These are phyloP conservation scores for Nicator chloris DNA, from an alignment of 2,113 vertebrate genomes.

Conservation along the genomic window DNA sequence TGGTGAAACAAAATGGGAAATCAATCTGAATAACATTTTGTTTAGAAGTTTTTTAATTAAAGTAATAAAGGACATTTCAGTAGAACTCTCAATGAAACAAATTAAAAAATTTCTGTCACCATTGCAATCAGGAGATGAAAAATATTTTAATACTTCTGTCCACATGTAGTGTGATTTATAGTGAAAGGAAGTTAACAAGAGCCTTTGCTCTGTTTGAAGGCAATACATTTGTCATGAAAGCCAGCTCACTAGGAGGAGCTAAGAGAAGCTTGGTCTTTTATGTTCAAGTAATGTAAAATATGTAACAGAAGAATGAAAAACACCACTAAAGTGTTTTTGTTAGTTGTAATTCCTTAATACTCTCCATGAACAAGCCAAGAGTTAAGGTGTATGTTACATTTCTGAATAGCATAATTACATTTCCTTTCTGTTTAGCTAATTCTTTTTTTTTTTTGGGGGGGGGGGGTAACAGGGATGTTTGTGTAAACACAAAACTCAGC, in stretches of 20 bases:
- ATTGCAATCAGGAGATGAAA: background rate
- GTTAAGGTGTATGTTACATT: background rate
- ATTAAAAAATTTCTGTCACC: background rate
- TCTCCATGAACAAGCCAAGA: background rate
- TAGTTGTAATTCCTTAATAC: background rate
- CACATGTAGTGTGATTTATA: background rate
- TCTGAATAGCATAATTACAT: background rate
- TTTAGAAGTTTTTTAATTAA: background rate
- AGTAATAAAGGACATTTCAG: background rate
- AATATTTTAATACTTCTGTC: background rate
- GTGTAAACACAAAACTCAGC: background rate
- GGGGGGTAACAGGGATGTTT: rapidly evolving
- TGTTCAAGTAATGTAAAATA: background rate
- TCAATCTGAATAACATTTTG: background rate
- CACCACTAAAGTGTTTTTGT: background rate
- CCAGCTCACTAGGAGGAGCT: background rate
- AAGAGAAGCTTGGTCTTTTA: background rate
- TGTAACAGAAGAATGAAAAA: background rate
- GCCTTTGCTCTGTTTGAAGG: background rate
- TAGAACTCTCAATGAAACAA: background rate
- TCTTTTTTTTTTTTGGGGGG: background rate
- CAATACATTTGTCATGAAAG: background rate
- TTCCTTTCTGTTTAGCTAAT: background rate
- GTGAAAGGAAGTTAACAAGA: background rate
- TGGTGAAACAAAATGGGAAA: background rate